Evolutionary conservation across 2,113 vertebrate species (phyloP).

Genomic region (Phylloscopus trochiloides): DNA sequence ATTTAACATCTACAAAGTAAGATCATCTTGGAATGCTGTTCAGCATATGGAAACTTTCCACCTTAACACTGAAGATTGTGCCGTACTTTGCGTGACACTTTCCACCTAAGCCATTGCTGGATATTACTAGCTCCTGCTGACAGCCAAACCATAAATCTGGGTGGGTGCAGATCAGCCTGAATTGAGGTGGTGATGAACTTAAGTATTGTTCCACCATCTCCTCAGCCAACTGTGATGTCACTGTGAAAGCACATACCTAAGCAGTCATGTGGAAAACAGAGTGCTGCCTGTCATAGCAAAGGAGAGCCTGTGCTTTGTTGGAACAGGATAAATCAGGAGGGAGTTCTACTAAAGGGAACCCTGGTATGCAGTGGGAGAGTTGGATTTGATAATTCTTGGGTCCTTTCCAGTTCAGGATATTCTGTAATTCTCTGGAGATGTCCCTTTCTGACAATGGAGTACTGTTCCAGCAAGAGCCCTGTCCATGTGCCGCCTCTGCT

Average conservation of each 20-base stretch:
- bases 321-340: neutral
- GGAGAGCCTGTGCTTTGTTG: neutral
- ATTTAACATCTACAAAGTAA: neutral
- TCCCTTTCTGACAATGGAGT: neutral
- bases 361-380: neutral
- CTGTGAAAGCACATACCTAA: neutral
- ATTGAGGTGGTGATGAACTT: neutral
- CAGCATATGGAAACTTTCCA: neutral
- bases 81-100: neutral
- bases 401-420: neutral
- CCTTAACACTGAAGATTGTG: fast-evolving
- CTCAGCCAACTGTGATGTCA: neutral
- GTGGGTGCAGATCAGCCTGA: neutral
- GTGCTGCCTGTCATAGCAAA: neutral
- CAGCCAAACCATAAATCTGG: neutral
- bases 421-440: neutral
- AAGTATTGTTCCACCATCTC: neutral
- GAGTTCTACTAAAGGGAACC: neutral
- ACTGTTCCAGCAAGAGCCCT: neutral
- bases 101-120: neutral
- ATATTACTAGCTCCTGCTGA: neutral
- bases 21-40: neutral
- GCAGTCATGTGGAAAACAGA: neutral
- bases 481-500: neutral
- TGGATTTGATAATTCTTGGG: neutral